Evolutionary conservation across 2,888 invertebrate genomes (phyloP).

Genomic region (Folsomia manolachei): DNA sequence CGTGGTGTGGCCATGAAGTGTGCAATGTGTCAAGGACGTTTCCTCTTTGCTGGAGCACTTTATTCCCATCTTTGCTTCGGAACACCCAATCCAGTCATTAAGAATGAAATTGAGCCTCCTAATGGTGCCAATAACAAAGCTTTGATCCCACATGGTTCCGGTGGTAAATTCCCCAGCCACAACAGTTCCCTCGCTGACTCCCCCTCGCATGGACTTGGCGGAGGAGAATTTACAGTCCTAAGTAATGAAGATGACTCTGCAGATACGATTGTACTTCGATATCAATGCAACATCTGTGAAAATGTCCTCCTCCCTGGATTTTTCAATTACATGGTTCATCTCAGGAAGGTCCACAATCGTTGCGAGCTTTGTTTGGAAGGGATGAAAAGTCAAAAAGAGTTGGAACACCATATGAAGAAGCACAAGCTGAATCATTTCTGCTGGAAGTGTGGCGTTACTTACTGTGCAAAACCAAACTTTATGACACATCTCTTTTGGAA

Average conservation of each 20-base stretch:
- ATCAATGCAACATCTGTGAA: constrained; percentile 69
- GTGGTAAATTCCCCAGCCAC: not conserved
- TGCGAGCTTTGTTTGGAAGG: constrained; percentile 84
- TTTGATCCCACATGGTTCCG: not conserved
- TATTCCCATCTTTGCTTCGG: constrained; percentile 49
- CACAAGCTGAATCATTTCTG: constrained; percentile 83
- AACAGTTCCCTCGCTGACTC: not conserved
- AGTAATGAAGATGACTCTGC: constrained; percentile 20
- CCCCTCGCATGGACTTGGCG: not conserved
- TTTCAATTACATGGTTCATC: constrained; percentile 82
- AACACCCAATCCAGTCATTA: constrained; percentile 41
- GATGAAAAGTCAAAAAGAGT: constrained; percentile 72
- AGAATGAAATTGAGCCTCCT: constrained; percentile 20
- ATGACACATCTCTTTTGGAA: constrained; percentile 89
- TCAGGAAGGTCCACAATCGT: constrained; percentile 76
- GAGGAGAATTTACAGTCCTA: not conserved
- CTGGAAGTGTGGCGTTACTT: constrained; percentile 82
- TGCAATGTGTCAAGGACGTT: constrained; percentile 48
- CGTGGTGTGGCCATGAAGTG: constrained; percentile 48
- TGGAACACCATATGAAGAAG: constrained; percentile 87
- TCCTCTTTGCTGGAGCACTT: constrained; percentile 48
- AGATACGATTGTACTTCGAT: constrained; percentile 64
- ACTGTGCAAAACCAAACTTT: constrained; percentile 82
- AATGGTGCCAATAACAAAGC: not conserved
- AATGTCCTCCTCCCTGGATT: constrained; percentile 76